Base-by-base conservation (phyloP, 2,888 invertebrate genomes). In the Pollenia angustigena region DNA sequence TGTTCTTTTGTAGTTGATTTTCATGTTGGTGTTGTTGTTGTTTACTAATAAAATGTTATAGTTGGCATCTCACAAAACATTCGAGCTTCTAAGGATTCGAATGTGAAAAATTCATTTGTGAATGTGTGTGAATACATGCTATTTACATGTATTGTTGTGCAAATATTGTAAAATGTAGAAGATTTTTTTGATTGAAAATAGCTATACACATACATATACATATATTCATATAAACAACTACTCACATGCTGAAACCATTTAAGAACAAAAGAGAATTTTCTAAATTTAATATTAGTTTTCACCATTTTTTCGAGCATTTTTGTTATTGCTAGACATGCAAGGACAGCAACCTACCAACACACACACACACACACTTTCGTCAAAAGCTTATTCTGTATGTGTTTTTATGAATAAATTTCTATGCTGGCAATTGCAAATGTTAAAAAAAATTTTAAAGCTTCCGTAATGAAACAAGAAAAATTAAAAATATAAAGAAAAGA, bases 41-140 rank as follows among this genome's bases (percentile, higher is more conserved):
- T 80, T 80, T 16, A 46, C 71, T 54, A 72, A 72, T 64, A 72
- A 80, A 80, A 80, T 80, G 80, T 72, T 80, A 80, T 72, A 71
- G 71, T 54, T 80, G 71, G 80, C 80, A 80, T 80, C 62, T 71
- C 46, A 44, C 44, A 62, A 42, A 64, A 64, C 62, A 80, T 23
- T 46, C n/a, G 50, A 42, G 46, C 18, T 40, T 78, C 16, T 64
- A 71, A 60, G 80, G 62, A 71, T 46, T 71, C 64, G 16, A 50
- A 62, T 60, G n/a, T 46, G 4, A 48, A 72, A 72, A 9, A 18
- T 32, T 32, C 32, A 32, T 32, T 32, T 32, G 32, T 46, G 16
- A 6, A 32, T 72, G 10, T 40, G 46, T 60, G 32, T 74, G 32
- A 32, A 32, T 32, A 6, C 32, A 32, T 32, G 32, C 6, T 12